Conservation (phyloP, 2,888 invertebrate genomes). For the Odontomyia ornata region DNA sequence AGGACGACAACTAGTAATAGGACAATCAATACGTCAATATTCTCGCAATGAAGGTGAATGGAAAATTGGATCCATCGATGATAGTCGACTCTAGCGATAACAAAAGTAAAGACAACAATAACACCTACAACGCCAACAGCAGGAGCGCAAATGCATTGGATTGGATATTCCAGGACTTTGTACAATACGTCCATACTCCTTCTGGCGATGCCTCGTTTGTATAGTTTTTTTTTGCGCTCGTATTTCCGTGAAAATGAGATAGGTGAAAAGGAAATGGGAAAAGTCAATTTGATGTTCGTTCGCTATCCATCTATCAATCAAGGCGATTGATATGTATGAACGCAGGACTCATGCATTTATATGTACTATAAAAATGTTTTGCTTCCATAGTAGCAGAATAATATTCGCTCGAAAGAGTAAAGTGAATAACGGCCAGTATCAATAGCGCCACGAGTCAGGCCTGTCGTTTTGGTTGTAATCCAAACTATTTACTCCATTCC, state of each 20-base stretch:
- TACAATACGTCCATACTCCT: neutral
- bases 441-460: no score
- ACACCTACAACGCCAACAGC: no score
- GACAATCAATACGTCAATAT: slow-evolving; percentile 38
- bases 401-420: neutral
- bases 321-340: neutral
- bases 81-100: no score
- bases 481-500: no score
- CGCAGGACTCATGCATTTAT: neutral
- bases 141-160: neutral
- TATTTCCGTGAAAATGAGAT: slow-evolving; percentile 22
- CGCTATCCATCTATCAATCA: slow-evolving; percentile 11
- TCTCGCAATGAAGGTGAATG: slow-evolving; percentile 1
- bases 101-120: neutral
- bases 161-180: neutral
- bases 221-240: neutral
- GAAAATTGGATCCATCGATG: slow-evolving; percentile 14
- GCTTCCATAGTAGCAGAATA: neutral
- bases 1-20: slow-evolving; percentile 25
- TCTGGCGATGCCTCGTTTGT: neutral
- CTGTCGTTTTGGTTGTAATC: no score
- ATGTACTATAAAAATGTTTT: no score
- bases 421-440: no score
- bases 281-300: slow-evolving; percentile 25
- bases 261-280: slow-evolving; percentile 31